Percentiles rank a stretch among this genome's conserved stretches.
These are phyloP conservation scores for Bursaphelenchus mucronatus DNA, from an alignment of 1,140 invertebrate species.

Conservation along the genomic window DNA sequence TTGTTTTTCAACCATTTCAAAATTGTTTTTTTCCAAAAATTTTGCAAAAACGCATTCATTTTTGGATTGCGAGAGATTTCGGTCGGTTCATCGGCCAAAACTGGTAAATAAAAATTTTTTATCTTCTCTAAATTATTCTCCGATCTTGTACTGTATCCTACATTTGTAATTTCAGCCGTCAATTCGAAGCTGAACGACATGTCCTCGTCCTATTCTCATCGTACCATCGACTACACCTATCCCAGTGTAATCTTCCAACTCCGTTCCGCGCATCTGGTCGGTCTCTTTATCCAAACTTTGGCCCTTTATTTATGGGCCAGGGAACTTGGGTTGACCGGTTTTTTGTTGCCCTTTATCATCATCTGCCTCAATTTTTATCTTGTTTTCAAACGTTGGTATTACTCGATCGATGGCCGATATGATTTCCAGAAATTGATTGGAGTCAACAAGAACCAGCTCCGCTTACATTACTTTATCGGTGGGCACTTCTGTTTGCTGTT, in stretches of 20 bases:
- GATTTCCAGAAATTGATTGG: constrained; percentile 11
- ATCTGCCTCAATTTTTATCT: constrained; percentile 9
- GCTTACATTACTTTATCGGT: constrained; percentile 1
- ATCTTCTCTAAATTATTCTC: too few relatives aligned
- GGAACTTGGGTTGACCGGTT: constrained; percentile 6
- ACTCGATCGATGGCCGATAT: constrained; percentile 21
- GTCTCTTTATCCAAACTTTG: not conserved
- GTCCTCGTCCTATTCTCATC: too few relatives aligned
- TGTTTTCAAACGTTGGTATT: constrained; percentile 14
- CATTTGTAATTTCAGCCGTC: too few relatives aligned
- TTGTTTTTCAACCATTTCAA: too few relatives aligned
- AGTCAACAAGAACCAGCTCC: not conserved
- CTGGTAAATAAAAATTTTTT: too few relatives aligned
- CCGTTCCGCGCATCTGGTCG: not conserved
- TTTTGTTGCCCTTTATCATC: constrained; percentile 15
- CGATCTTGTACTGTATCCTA: too few relatives aligned
- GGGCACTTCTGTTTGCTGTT: not conserved
- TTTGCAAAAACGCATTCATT: too few relatives aligned
- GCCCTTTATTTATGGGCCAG: constrained; percentile 20
- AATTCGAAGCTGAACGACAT: too few relatives aligned
- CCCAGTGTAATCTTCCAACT: not conserved
- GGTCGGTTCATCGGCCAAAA: too few relatives aligned
- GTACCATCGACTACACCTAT: constrained; percentile 5
- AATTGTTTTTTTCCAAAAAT: too few relatives aligned
- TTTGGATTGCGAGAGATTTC: too few relatives aligned